Evolutionary conservation across 2,113 vertebrate species (phyloP), one percentile per base, ranked within the genome.

Genomic region (Tragelaphus imberbis): DNA sequence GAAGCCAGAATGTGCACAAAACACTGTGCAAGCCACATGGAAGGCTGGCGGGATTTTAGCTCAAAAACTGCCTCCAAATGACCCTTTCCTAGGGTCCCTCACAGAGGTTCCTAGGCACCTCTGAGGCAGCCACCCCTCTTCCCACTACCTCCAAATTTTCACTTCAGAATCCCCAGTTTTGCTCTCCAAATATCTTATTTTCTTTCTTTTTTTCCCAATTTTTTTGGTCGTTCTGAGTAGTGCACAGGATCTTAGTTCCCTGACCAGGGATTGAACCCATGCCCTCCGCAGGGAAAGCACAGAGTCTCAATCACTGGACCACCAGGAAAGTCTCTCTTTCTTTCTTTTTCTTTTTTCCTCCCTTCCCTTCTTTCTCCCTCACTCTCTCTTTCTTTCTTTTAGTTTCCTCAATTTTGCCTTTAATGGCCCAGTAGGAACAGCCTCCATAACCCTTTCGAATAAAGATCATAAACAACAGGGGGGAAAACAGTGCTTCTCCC

Each of bases 101-200:
- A 1, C 1, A 0, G n/a, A n/a, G n/a, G n/a, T n/a, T n/a, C n/a
- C n/a, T n/a, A 0, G 17, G 49, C n/a, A 4, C 28, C 17, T 90
- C 40, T 9, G 1, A 0, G 6, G 4, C 49, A 49, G 40, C 15
- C 14, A 28, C 6, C 0, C 30, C 15, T 58, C 27, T 65, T 33
- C 3, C 30, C 2, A 30, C 80, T 36, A 1, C 28, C 47, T 85
- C 36, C 47, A 36, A 27, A 7, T 81, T 96, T 53, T 53, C 86
- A 61, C 84, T 33, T 89, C 23, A 30, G 56, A 59, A 55, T 19
- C 51, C 19, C 55, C 75, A 15, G 19, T 21, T 90, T 75, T 86
- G 9, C 13, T 13, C 4, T 7, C 6, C 3, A 53, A 80, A 86
- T 23, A 10, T 6, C 21, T 6, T 44, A 30, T 75, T 93, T 58